A percentile compares a stretch with the other conserved stretches of the same genome.
Evolutionary conservation across 2,113 vertebrate genomes (phyloP).

Genomic region (Carollia perspicillata): DNA sequence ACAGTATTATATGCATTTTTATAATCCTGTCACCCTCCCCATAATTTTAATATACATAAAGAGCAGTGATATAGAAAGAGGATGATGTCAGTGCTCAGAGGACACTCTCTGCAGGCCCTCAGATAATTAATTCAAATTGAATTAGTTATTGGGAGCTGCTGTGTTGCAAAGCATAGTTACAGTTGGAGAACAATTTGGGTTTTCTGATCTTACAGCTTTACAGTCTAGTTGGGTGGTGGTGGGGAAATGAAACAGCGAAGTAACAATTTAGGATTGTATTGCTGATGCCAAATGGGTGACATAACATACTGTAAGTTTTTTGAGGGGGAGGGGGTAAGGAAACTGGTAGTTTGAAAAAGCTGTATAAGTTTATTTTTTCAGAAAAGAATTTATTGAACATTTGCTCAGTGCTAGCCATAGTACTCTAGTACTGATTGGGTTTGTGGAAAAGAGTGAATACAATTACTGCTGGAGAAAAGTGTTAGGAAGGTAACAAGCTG

Average conservation of each 20-base stretch:
- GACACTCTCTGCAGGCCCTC: neutral
- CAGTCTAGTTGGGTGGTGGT: neutral
- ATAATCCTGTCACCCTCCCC: neutral
- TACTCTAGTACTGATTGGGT: neutral
- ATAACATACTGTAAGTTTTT: neutral
- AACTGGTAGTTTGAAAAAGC: conserved; percentile 2
- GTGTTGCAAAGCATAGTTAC: neutral
- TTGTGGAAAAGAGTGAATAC: neutral
- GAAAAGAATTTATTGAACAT: neutral
- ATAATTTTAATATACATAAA: neutral
- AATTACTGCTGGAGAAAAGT: neutral
- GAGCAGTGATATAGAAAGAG: neutral
- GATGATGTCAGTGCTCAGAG: conserved; percentile 42
- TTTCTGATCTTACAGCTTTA: neutral
- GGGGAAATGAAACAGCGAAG: neutral
- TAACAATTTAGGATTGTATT: neutral
- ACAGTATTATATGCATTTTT: neutral
- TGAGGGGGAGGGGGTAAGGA: neutral
- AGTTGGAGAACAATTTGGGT: neutral
- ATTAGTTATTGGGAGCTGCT: neutral
- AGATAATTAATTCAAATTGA: conserved; percentile 29
- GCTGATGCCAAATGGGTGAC: neutral
- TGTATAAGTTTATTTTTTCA: neutral
- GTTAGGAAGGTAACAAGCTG: neutral
- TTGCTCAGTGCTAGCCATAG: neutral